Evolutionary conservation across 2,113 vertebrate species (phyloP).

Genomic region (Meriones unguiculatus): DNA sequence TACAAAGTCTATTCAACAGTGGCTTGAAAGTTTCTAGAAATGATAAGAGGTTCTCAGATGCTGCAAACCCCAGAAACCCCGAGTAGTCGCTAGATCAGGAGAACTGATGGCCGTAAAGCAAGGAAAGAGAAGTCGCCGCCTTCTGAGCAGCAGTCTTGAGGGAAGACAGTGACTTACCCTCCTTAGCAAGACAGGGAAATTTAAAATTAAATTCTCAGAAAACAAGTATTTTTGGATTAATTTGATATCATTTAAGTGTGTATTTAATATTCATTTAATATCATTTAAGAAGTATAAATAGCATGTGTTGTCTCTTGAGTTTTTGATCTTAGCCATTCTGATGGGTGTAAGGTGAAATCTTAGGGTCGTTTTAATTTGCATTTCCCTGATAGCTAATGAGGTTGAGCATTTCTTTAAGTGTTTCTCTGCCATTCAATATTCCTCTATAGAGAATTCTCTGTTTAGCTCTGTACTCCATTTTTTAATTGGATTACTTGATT

Average conservation of each 20-base stretch:
- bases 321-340: no score
- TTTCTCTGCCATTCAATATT: no score
- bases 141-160: not conserved
- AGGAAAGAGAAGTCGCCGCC: not conserved
- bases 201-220: constrained; percentile 5
- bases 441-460: no score
- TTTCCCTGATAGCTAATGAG: no score
- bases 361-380: no score
- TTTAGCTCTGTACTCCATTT: no score
- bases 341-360: no score
- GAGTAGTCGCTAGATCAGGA: not conserved
- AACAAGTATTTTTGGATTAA: not conserved
- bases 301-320: no score
- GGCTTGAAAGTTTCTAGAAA: constrained; percentile 5
- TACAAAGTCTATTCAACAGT: not conserved
- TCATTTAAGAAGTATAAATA: not conserved
- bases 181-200: not conserved
- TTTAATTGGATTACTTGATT: no score
- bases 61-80: not conserved
- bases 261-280: no score
- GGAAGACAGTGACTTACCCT: not conserved
- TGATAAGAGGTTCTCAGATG: not conserved
- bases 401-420: no score
- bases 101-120: not conserved
- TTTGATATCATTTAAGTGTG: not conserved